Base-by-base conservation (phyloP, 2,113 vertebrate species). In the Chrysemys picta region DNA sequence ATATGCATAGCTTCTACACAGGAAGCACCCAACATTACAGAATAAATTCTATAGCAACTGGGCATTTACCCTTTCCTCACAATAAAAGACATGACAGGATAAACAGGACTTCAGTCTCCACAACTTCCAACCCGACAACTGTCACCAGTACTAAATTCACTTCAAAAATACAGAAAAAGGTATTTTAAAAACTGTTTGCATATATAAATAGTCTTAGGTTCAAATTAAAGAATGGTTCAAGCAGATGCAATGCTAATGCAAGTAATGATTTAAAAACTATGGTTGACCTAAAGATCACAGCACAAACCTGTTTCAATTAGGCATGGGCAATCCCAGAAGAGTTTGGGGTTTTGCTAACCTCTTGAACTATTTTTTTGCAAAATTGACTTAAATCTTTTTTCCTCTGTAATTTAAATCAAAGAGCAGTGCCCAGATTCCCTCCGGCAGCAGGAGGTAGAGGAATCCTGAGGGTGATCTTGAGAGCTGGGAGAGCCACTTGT, bases 201-300 rank as follows among this genome's bases (percentile, higher is more conserved):
- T 85, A 69, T 57, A 91, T 24, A 82, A 91, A 29, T 54, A 85
- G 31, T 42, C 45, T 85, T 85, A 89, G 56, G 35, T 94, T 90
- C 82, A 97, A 85, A 93, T 87, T 78, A 88, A 56, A n/a, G 49
- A 50, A 80, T 38, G 90, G 5, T 31, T 89, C 89, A 90, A 90
- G 65, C 13, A 83, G 82, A n/a, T 75, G 81, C 81, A 31, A 85
- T 27, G 57, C 12, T 91, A 91, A 96, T 49, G 25, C 1, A 87
- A 80, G 81, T 91, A 90, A 89, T 1, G 1, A 10, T 72, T 80
- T 81, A 59, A 93, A 93, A 92, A 69, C 35, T 79, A 50, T 92
- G 83, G 86, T 4, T 91, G 76, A 93, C 89, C 29, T 56, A 85
- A 80, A 93, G 57, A 69, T 91, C 38, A 81, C 22, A n/a, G 38